Evolutionary conservation across 2,797 vertebrate species (phyloP), one percentile per base, ranked within the genome.

Genomic region (Myotis pilosus): DNA sequence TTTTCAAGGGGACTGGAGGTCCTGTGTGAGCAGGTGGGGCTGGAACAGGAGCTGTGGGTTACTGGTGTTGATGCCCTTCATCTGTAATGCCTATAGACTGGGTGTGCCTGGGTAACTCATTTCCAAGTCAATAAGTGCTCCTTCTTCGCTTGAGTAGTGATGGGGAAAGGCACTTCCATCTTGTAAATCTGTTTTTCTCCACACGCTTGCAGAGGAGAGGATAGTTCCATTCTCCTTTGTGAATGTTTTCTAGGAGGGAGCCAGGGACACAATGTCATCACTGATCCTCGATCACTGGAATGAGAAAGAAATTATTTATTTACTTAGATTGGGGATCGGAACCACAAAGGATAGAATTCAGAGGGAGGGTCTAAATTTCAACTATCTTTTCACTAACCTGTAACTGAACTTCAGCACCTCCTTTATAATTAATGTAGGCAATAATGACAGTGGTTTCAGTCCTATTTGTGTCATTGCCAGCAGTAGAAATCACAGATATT

Each of bases 41-140:
- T 91, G 91, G 71, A 84, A 68, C 17, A 19, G 44, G 53, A 84
- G 19, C 25, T 76, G 53, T 69, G 78, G 75, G 41, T 94, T 89
- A 89, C 87, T 95, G 94, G 30, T 38, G 49, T 64, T 81, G 89
- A 47, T 71, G 74, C 47, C 72, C 62, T 74, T 85, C 62, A 47
- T 89, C 25, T 57, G 41, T 57, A 66, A 84, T 53, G 30, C 44
- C 33, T 41, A 3, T 82, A 83, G 69, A 53, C 66, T 91, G 57
- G 15, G 38, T 47, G 9, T 69, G 55, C 91, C 68, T 47, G 80
- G 16, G 64, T 47, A 86, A 33, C 66, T 91, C 53, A 87, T 95
- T 95, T 95, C 91, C 83, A 89, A 94, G 71, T 91, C 92, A 91
- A 0, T 87, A 82, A 85, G 16, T 62, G 17, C 23, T 81, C 41